Percentiles rank a stretch among this genome's conserved stretches.
Evolutionary conservation across 2,113 vertebrate genomes (phyloP).

Genomic region (Nyctereutes procyonoides): DNA sequence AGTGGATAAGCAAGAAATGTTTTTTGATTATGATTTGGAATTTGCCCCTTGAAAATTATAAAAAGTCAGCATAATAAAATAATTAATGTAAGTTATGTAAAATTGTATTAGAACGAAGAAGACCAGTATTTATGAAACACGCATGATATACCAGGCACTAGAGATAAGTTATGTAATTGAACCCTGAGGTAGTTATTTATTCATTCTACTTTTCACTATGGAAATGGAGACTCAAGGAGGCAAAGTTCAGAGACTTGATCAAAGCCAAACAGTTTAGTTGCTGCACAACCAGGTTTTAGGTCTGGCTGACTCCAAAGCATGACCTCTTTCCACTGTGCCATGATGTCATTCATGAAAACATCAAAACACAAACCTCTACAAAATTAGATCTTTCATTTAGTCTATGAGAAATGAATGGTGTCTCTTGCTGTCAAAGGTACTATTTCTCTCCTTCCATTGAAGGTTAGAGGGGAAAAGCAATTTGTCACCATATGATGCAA

Average conservation of each 20-base stretch:
- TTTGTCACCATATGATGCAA: background rate
- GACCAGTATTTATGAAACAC: background rate
- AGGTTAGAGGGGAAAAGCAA: background rate
- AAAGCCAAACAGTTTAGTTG: background rate
- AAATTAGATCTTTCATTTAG: background rate
- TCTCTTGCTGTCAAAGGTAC: background rate
- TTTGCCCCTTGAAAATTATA: background rate
- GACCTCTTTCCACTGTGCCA: background rate
- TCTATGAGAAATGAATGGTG: background rate
- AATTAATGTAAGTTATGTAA: background rate
- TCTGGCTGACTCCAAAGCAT: background rate
- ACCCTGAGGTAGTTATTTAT: background rate
- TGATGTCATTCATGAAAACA: background rate
- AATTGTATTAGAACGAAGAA: background rate
- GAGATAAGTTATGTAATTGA: background rate
- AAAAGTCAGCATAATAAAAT: conserved; percentile 12
- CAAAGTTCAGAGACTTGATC: background rate
- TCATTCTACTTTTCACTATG: background rate
- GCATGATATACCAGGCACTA: background rate
- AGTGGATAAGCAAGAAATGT: background rate
- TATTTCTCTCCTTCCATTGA: background rate
- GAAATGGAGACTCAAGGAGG: background rate
- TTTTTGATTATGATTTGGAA: background rate
- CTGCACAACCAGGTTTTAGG: background rate
- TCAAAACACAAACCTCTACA: background rate